Percentiles rank a stretch among this genome's conserved stretches.
These are phyloP conservation scores for Brachyptera putata DNA, from an alignment of 2,888 invertebrate species.

Conservation along the genomic window DNA sequence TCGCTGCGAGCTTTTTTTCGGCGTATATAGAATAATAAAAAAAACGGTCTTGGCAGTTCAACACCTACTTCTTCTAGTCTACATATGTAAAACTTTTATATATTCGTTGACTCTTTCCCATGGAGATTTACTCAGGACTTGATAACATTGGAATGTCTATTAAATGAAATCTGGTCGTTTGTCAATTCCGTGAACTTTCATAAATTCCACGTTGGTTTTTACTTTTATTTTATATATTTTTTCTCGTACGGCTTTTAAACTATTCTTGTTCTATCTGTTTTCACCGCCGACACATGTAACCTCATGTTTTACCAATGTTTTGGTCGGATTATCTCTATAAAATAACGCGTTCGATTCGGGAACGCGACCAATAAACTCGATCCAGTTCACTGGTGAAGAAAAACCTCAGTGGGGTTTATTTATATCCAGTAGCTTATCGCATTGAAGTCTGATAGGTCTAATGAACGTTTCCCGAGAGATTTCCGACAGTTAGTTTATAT, in stretches of 20 bases:
- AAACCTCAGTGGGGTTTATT: not conserved
- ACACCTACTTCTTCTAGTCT: conserved; percentile 12
- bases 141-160: conserved; percentile 20
- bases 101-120: not conserved
- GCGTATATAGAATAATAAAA: not conserved
- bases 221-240: conserved; percentile 7
- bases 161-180: conserved; percentile 23
- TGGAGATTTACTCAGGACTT: conserved; percentile 18
- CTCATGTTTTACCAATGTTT: conserved; percentile 15
- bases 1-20: not conserved
- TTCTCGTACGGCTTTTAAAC: conserved; percentile 5
- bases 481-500: conserved; percentile 19
- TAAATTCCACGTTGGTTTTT: conserved; percentile 16
- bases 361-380: not conserved
- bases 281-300: not conserved
- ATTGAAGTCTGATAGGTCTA: conserved; percentile 16
- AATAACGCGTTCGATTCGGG: not conserved
- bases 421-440: conserved; percentile 13
- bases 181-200: conserved; percentile 15
- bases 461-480: conserved; percentile 7
- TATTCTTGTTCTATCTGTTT: conserved; percentile 12
- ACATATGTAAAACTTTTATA: conserved; percentile 19
- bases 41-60: conserved; percentile 7
- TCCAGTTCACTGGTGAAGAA: not conserved
- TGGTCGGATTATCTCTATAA: conserved; percentile 14